A percentile compares a stretch with the other conserved stretches of the same genome.
Conservation (phyloP, 2,888 invertebrate genomes). For the Pachydiplax longipennis region DNA sequence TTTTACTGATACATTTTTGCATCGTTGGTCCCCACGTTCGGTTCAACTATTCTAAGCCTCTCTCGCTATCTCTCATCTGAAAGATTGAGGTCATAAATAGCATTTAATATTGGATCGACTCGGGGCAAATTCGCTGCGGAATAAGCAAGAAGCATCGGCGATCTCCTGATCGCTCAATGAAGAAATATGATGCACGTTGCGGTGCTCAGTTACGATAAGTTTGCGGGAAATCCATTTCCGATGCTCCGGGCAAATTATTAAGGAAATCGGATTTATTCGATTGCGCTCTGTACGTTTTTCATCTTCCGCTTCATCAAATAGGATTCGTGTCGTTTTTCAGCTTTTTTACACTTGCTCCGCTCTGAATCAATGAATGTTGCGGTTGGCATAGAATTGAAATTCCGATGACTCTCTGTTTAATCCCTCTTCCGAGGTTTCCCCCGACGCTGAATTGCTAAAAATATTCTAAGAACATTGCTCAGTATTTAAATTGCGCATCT, state of each 20-base stretch:
- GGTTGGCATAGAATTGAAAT: neutral
- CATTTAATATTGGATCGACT: neutral
- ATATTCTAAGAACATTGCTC: too few relatives aligned
- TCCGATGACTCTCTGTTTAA: too few relatives aligned
- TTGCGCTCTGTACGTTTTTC: neutral
- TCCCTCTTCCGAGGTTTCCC: too few relatives aligned
- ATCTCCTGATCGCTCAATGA: neutral
- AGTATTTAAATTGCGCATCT: too few relatives aligned
- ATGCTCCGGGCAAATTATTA: neutral
- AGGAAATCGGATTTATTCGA: neutral
- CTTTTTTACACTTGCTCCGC: neutral
- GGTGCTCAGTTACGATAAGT: neutral
- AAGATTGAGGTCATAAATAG: neutral
- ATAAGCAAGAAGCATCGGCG: neutral
- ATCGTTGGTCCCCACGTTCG: too few relatives aligned
- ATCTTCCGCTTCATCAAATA: neutral
- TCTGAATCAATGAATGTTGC: neutral
- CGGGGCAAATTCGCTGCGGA: neutral
- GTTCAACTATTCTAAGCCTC: neutral
- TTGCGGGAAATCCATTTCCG: neutral
- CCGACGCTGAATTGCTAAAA: too few relatives aligned
- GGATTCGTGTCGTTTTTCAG: neutral
- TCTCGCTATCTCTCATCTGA: neutral
- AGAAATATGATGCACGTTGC: neutral
- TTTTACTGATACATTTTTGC: too few relatives aligned